These are phyloP conservation scores for Himalopsyche japonica DNA, from an alignment of 2,888 invertebrate genomes.

Conservation along the genomic window DNA sequence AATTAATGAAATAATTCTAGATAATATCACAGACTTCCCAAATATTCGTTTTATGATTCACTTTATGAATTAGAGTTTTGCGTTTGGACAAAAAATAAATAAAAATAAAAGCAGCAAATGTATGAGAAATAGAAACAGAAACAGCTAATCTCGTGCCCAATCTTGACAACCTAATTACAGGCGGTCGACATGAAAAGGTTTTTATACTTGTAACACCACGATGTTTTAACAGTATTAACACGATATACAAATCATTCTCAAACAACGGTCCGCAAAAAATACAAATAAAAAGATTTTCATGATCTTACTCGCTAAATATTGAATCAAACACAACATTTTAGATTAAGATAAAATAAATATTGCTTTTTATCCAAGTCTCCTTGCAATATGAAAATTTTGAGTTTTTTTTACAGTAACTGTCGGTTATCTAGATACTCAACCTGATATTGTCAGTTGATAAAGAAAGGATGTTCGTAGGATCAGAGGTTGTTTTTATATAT, in stretches of 20 bases:
- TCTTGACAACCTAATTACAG: slow-evolving; percentile 40
- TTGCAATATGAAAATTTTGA: no score
- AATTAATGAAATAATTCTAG: no score
- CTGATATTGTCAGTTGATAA: no score
- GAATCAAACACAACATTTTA: no score
- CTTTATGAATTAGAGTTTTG: slow-evolving; percentile 25
- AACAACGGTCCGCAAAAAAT: not conserved
- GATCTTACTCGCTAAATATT: no score
- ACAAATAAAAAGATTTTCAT: no score
- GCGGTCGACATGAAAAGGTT: slow-evolving; percentile 37
- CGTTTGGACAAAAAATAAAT: slow-evolving; percentile 38
- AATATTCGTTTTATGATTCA: slow-evolving; percentile 11
- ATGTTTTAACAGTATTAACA: slow-evolving; percentile 17
- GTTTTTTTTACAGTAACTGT: no score
- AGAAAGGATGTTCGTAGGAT: no score
- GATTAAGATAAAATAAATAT: no score
- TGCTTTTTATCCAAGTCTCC: no score
- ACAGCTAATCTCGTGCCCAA: slow-evolving; percentile 32
- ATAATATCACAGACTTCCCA: not conserved
- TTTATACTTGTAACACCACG: slow-evolving; percentile 11
- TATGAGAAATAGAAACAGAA: slow-evolving; percentile 24
- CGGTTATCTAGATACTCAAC: no score
- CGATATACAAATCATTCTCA: slow-evolving; percentile 14
- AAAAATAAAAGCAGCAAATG: slow-evolving; percentile 36
- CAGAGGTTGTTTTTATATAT: no score